Evolutionary conservation across 1,140 invertebrate species (phyloP), one percentile per base, ranked within the genome.

Genomic region (Harpegnathos saltator): DNA sequence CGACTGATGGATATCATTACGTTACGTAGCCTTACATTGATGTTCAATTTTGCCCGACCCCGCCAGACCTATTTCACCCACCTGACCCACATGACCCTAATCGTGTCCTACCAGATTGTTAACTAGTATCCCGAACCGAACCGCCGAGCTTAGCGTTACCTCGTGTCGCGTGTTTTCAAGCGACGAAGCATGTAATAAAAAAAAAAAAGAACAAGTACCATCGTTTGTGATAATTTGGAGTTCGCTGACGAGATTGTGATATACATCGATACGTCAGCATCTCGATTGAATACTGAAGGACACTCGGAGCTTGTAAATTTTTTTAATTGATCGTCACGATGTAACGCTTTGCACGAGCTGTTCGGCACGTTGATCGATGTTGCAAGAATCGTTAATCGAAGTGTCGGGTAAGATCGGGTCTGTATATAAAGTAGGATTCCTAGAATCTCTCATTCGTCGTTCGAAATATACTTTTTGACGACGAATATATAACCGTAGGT

Each of bases 11-110:
- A 90, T 90, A 89, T 91, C 92, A 94, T 94, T 93, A 94, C 92
- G 92, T 93, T 94, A 94, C 85, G 93, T 94, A 93, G 93, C 94
- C 94, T 94, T 92, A 94, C 93, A 94, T 94, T 94, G 94, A 94
- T 93, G 93, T 93, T 80, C 26, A 63, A 59, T 29, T 63, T 61
- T 38, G 14, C 24, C 44, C 63, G 3, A 63, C 19, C 29, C 29
- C 29, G 4, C 29, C 22, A 68, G n/a, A 3, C 65, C 38, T 15
- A 0, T 22, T 44, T 44, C 0, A 33, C 29, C 29, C 29, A 33
- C 29, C 29, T 33, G 5, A 9, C 38, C 38, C 17, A 56, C 61
- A n/a, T n/a, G 1, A 58, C 24, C 72, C 17, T 72, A 54, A 14
- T 15, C 14, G 11, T 19, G 15, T 22, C 72, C 52, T 48, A n/a